Evolutionary conservation across 2,113 vertebrate genomes (phyloP).

Genomic region (Casuarius casuarius): DNA sequence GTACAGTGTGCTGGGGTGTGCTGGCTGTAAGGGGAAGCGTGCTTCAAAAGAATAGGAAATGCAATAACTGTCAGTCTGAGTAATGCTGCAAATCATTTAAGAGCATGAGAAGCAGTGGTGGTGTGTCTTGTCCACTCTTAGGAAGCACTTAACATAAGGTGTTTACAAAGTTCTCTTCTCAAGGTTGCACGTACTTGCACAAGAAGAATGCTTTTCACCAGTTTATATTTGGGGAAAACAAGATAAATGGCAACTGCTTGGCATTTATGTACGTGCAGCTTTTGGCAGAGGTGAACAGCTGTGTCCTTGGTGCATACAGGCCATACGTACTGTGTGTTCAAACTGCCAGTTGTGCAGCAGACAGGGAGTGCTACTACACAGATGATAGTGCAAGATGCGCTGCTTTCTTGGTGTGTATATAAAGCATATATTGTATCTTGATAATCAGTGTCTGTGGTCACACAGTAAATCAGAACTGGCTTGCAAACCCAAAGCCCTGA

Average conservation of each 20-base stretch:
- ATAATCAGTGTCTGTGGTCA: neutral
- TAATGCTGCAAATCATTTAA: neutral
- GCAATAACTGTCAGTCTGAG: neutral
- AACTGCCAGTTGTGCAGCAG: neutral
- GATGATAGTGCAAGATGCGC: neutral
- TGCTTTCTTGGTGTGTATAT: rapidly evolving
- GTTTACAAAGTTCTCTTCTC: neutral
- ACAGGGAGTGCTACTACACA: neutral
- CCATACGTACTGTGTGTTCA: rapidly evolving
- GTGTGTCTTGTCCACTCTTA: neutral
- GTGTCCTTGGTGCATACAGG: neutral
- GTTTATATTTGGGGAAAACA: neutral
- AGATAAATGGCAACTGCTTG: neutral
- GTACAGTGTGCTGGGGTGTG: rapidly evolving
- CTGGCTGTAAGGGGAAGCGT: neutral
- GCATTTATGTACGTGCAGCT: neutral
- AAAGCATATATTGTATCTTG: neutral
- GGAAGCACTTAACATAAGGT: neutral
- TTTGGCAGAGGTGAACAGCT: neutral
- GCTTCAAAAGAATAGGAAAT: neutral
- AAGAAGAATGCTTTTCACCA: neutral
- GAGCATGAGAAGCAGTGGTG: neutral
- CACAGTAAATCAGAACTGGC: neutral
- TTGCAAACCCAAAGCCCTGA: neutral
- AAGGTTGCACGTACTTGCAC: rapidly evolving